These are phyloP conservation scores for Lepilemur septentrionalis DNA, from an alignment of 2,797 vertebrate species.

Conservation along the genomic window DNA sequence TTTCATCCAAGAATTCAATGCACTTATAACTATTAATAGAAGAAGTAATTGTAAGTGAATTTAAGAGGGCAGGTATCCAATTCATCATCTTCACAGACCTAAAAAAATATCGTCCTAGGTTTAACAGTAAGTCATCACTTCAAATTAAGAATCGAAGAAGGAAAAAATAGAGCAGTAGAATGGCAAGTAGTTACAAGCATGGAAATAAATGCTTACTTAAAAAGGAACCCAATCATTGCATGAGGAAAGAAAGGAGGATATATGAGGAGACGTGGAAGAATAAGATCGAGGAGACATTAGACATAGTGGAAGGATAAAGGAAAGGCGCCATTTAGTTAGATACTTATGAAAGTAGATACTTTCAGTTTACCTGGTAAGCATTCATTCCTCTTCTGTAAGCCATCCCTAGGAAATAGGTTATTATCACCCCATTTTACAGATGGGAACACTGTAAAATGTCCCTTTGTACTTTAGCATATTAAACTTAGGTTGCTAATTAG, in stretches of 20 bases:
- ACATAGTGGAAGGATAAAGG: not conserved
- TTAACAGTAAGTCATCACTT: slow-evolving; percentile 47
- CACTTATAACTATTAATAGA: slow-evolving; percentile 54
- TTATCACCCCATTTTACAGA: not conserved
- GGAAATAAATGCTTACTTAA: slow-evolving; percentile 15
- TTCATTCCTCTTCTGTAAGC: not conserved
- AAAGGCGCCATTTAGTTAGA: not conserved
- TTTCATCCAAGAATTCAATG: slow-evolving; percentile 36
- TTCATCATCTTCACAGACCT: not conserved
- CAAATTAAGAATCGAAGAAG: slow-evolving; percentile 35
- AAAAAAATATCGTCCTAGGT: not conserved
- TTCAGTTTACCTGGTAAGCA: not conserved
- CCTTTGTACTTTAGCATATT: not conserved
- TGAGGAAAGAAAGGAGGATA: not conserved
- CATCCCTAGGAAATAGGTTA: not conserved
- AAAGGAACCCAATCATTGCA: not conserved
- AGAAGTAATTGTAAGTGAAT: not conserved
- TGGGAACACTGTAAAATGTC: not conserved
- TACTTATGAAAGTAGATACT: not conserved
- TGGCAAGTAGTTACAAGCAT: not conserved
- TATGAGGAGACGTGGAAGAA: not conserved
- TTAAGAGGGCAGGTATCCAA: slow-evolving; percentile 35
- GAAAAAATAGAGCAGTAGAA: not conserved
- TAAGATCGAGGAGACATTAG: not conserved
- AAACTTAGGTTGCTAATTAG: not conserved